Base-by-base conservation (phyloP, 2,888 invertebrate species). In the Automeris io region DNA sequence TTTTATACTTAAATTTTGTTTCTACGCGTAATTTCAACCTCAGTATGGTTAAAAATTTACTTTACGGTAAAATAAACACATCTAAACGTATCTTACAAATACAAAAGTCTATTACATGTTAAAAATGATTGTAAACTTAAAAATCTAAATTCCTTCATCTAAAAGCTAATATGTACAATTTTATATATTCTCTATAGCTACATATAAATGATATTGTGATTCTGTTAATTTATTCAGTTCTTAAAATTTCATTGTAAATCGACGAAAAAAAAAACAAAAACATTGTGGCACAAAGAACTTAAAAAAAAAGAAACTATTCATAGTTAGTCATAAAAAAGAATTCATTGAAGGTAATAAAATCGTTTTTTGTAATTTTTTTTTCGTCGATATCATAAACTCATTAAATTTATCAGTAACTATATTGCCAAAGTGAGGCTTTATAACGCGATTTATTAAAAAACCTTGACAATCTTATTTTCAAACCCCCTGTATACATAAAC, bases 41-140 rank as follows among this genome's bases (percentile, higher is more conserved):
- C 1, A 6, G 6, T 11, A 11, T 11, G 24, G 24, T 13, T 13
- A 13, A 26, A 26, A 13, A 26, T 26, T 52, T 58, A 58, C 57
- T 51, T 51, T 51, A 70, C 69, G 75, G 75, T 80, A 78, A 78
- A 80, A 67, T 63, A 79, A 80, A 81, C 75, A 76, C 77, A 56
- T 75, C 70, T 78, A 74, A 71, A 74, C 57, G 68, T 79, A 73
- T 78, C 68, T 75, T 76, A 79, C 70, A 76, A 66, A 71, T 70
- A 75, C 65, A 74, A 65, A 67, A 69, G 70, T 74, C 71, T 72
- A 68, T 61, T 67, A 54, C 51, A 61, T 58, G 51, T 65, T 69
- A 72, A 68, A n/a, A 65, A 63, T 65, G 56, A 70, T 70, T 70
- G 58, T 65, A 64, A 70, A 53, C 68, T 71, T 78, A 77, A 18